These are phyloP conservation scores for Rhopalosiphum maidis DNA, from an alignment of 1,140 invertebrate species.

Conservation along the genomic window DNA sequence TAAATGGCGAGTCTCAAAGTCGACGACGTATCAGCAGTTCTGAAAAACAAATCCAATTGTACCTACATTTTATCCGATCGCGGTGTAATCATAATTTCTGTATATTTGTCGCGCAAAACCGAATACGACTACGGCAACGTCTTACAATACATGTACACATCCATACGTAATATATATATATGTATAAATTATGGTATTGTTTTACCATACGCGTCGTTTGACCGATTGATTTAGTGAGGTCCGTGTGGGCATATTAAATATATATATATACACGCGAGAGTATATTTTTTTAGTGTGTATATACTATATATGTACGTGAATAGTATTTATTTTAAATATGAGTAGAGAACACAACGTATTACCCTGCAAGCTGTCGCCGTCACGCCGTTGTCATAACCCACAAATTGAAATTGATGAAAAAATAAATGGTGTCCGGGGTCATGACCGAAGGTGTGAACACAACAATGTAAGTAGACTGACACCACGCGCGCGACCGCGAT, in stretches of 20 bases:
- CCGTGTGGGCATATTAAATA: not conserved
- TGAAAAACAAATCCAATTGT: not conserved
- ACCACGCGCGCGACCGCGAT: not conserved
- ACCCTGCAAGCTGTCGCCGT: not conserved
- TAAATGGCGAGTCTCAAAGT: not conserved
- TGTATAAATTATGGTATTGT: not conserved
- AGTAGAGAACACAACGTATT: not conserved
- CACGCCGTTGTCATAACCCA: not conserved
- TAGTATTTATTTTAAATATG: not conserved
- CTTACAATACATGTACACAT: not conserved
- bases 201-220: not conserved
- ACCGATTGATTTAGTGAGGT: constrained; percentile 25
- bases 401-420: constrained; percentile 53
- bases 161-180: not conserved
- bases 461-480: not conserved
- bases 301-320: not conserved
- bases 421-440: constrained; percentile 45
- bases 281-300: not conserved
- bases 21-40: not conserved
- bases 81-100: not conserved
- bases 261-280: not conserved
- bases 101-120: not conserved
- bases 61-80: not conserved
- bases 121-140: not conserved
- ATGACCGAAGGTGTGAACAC: constrained; percentile 48